phyloP scores from a whole-genome alignment of 2,888 invertebrate species.

The Homarus gammarus region DNA sequence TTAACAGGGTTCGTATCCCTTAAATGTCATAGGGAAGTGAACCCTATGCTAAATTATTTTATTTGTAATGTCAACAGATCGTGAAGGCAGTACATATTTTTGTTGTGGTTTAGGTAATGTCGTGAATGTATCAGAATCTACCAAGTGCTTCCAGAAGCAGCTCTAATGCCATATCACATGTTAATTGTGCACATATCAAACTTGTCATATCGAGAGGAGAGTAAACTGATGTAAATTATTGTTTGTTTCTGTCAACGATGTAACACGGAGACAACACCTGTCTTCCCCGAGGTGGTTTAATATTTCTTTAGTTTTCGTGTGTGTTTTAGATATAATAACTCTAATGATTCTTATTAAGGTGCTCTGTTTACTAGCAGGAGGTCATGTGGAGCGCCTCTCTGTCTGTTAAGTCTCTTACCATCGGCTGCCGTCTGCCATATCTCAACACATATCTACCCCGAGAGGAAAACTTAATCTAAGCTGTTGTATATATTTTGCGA shows the following conservation, averaged over 20 bases:
- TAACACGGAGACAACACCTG: neutral
- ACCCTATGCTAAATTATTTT: neutral
- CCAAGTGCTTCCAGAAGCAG: neutral
- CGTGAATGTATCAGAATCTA: neutral
- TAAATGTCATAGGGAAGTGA: neutral
- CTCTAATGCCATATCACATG: neutral
- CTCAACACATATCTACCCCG: neutral
- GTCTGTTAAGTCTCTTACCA: neutral
- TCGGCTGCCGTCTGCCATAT: neutral
- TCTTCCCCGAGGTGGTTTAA: neutral
- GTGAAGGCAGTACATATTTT: neutral
- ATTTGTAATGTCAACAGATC: too few relatives aligned
- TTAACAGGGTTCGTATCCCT: neutral
- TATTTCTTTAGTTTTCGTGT: conserved; percentile 7
- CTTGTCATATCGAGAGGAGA: conserved; percentile 1
- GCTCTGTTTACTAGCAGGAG: neutral
- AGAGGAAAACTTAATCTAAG: neutral
- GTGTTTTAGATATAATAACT: neutral
- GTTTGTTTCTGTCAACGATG: neutral
- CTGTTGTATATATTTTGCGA: conserved; percentile 39
- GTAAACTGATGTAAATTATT: neutral
- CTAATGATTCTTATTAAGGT: conserved; percentile 23
- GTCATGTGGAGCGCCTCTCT: neutral
- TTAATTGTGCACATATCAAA: conserved; percentile 17
- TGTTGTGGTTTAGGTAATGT: neutral